Evolutionary conservation across 2,888 invertebrate species (phyloP).

Genomic region (Hirtodrosophila alboralis): DNA sequence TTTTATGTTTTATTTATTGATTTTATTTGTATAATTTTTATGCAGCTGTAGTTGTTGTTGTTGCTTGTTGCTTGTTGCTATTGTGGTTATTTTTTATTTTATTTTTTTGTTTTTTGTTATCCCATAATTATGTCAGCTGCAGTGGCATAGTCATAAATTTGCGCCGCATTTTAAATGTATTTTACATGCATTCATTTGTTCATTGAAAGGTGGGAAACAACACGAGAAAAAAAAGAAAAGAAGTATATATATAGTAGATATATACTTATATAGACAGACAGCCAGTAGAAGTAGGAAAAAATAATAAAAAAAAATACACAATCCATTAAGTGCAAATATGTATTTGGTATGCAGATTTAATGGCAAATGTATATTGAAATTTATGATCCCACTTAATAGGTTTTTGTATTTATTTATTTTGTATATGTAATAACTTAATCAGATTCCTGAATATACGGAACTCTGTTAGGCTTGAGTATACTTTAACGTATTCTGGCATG

Average conservation of each 20-base stretch:
- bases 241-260: no score
- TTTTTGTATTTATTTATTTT: neutral
- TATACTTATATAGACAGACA: no score
- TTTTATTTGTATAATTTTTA: constrained; percentile 64
- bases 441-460: constrained; percentile 51
- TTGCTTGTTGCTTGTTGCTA: constrained; percentile 26
- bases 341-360: constrained; percentile 60
- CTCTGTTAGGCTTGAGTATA: no score
- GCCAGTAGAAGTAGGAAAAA: constrained; percentile 15
- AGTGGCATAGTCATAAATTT: constrained; percentile 77
- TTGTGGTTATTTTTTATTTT: constrained; percentile 69
- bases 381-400: constrained; percentile 43
- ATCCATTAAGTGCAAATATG: constrained; percentile 59
- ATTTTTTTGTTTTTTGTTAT: no score
- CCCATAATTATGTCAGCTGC: constrained; percentile 77
- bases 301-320: constrained; percentile 19
- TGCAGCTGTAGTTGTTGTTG: no score
- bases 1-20: constrained; percentile 75
- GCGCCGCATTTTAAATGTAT: constrained; percentile 42
- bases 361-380: constrained; percentile 59
- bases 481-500: constrained; percentile 24
- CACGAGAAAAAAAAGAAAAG: no score
- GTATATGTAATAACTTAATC: constrained; percentile 31
- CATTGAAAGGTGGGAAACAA: neutral
- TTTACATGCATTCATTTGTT: constrained; percentile 44